Base-by-base conservation (phyloP, 2,113 vertebrate species). In the Fukomys damarensis region DNA sequence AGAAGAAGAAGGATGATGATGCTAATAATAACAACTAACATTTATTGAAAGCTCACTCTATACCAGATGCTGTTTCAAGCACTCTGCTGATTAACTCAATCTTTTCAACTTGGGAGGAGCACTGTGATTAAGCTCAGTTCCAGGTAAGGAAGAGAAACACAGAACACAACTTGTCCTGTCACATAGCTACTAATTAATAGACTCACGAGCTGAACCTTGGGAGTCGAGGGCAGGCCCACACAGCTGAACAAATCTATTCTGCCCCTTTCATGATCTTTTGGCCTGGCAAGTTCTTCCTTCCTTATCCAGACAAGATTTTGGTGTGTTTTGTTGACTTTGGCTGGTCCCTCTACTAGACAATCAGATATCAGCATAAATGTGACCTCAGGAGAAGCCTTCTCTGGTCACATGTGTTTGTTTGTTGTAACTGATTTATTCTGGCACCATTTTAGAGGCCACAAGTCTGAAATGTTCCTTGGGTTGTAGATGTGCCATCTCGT, bases 21-120 rank as follows among this genome's bases (percentile, higher is more conserved):
- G n/a, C n/a, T n/a, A n/a, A n/a, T 58, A 77, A 84, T 84, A 80
- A 92, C 9, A 79, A 59, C 52, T 90, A 63, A 54, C 58, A 68
- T 76, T 84, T 86, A 83, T 17, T n/a, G 59, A 95, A 58, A 43
- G 24, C 28, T 86, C 43, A 63, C 79, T 91, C 43, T 43, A 26
- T 58, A 94, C 76, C 74, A 94, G 82, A 61, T 65, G 58, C 22
- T 85, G n/a, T 26, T 83, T 30, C 2, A 70, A 85, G 54, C 1
- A 43, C 38, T 94, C 95, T 43, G n/a, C 87, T 49, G 84, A 80
- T 93, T 56, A 97, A 80, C 35, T 94, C 52, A 2, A 89, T 86
- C 46, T 56, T 85, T 96, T 97, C 92, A 65, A 13, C 65, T 93
- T 1, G 3, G 30, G 49, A 94, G 56, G n/a, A 86, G 20, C 63